Base-by-base conservation (phyloP, 2,113 vertebrate species). In the Heterocephalus glaber region DNA sequence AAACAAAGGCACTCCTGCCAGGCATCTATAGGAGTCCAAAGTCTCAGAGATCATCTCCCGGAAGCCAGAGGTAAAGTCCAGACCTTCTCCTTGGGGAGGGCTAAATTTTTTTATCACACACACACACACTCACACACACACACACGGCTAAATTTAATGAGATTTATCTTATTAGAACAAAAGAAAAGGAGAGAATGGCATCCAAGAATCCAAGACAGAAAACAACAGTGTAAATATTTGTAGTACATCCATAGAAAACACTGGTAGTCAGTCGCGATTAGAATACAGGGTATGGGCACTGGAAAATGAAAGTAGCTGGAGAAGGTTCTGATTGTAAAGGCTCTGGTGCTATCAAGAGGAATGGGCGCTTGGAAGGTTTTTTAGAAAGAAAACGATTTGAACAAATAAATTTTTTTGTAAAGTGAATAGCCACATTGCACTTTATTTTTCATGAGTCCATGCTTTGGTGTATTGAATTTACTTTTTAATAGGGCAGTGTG, bases 401-500 rank as follows among this genome's bases (percentile, higher is more conserved):
- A 89, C 26, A 66, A 74, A 89, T 10, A 56, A 26, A 54, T 52
- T 93, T 30, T 52, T 93, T 68, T 84, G 68, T 66, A 66, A 84
- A 11, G 56, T n/a, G 30, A 92, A 68, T 22, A 58, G 35, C 90
- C 52, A 54, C 24, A 20, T 74, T 20, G 12, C 4, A 72, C 28
- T 68, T 81, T 54, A 38, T 35, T 28, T 47, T 92, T 80, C 38
- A 72, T 56, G 61, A 88, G 17, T 87, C 76, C 38, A 52, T 76
- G 61, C 30, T 83, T 92, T 95, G 52, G 74, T 79, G 6, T 89
- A 83, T 41, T 94, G 80, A 3, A 26, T 81, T 68, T 52, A 68
- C 63, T 89, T 89, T 96, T 95, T 66, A 95, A 66, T 61, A 49
- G 54, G 30, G 9, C 33, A 84, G 61, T 86, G 38, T 80, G 19